A percentile compares a stretch with the other conserved stretches of the same genome.
Evolutionary conservation across 2,113 vertebrate species (phyloP).

Genomic region (Burhinus oedicnemus): DNA sequence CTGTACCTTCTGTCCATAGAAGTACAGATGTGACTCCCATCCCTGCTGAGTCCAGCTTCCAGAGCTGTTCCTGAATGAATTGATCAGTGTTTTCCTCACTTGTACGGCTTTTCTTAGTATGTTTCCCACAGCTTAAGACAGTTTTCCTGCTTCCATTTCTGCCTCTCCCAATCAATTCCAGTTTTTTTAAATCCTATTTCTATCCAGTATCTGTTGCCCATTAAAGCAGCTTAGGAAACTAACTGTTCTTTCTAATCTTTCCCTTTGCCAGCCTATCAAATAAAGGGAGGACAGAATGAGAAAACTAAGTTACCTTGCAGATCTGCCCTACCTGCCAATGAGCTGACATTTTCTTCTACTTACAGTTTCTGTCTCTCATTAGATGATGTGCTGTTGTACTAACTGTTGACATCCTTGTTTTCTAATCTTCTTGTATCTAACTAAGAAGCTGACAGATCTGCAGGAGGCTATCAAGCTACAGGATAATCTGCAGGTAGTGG

Average conservation of each 20-base stretch:
- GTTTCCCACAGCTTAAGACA: not conserved
- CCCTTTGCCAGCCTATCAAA: not conserved
- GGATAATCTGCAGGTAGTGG: not conserved
- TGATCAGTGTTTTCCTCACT: not conserved
- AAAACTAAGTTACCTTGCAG: not conserved
- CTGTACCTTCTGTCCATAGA: not conserved
- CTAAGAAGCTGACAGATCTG: not conserved
- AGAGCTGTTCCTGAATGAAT: not conserved
- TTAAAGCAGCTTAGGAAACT: not conserved
- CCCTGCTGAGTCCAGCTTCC: not conserved
- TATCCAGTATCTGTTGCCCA: not conserved
- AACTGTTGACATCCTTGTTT: not conserved
- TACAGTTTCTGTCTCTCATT: not conserved
- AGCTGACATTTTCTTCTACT: not conserved
- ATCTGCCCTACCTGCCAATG: not conserved
- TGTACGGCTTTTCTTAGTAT: not conserved
- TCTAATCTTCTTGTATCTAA: not conserved
- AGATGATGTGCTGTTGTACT: not conserved
- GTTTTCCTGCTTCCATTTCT: not conserved
- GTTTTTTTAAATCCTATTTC: not conserved
- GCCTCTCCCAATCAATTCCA: not conserved
- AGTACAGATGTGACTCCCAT: not conserved
- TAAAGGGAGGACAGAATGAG: not conserved
- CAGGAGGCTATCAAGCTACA: not conserved
- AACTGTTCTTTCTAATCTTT: not conserved